Evolutionary conservation across 1,140 invertebrate genomes (phyloP), one percentile per base, ranked within the genome.

Genomic region (Leptinotarsa lineolata): DNA sequence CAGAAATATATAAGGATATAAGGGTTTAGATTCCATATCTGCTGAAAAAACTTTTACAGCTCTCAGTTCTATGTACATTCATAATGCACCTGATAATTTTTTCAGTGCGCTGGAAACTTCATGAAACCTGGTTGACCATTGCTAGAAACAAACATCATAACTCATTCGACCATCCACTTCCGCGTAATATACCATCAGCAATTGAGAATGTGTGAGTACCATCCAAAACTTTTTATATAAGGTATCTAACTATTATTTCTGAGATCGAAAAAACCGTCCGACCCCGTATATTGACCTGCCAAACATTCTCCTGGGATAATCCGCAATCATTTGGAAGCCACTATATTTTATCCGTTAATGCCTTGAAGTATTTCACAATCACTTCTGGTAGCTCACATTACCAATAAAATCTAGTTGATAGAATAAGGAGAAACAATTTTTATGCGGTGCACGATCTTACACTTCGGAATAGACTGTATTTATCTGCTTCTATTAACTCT

Each of bases 401-500:
- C 48, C 48, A 54, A 54, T 54, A n/a, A 54, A 54, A 54, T 54
- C 48, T 54, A 13, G 48, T 54, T 15, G n/a, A 54, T 54, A 54
- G 48, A 54, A 54, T 54, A 54, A 54, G 16, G 48, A 54, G 15
- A 54, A 54, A 54, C 3, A 54, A 12, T 54, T 54, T 54, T 16
- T 54, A 18, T 18, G 15, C 15, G n/a, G 48, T 18, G n/a, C 48
- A 18, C 15, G 15, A 15, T 54, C 48, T 48, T 21, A 61, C 60
- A 69, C 68, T 70, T 45, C 48, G 65, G 63, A 74, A 71, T 71
- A 74, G 54, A 72, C 73, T 64, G 45, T 63, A 71, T 70, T 74
- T 71, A 74, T 74, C 68, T 74, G 68, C 61, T 48, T 72, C 67
- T 74, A 74, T 74, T 74, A 74, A 75, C 65, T 72, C 69, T 68